Evolutionary conservation across 2,888 invertebrate genomes (phyloP).

Genomic region (Blomia tropicalis): DNA sequence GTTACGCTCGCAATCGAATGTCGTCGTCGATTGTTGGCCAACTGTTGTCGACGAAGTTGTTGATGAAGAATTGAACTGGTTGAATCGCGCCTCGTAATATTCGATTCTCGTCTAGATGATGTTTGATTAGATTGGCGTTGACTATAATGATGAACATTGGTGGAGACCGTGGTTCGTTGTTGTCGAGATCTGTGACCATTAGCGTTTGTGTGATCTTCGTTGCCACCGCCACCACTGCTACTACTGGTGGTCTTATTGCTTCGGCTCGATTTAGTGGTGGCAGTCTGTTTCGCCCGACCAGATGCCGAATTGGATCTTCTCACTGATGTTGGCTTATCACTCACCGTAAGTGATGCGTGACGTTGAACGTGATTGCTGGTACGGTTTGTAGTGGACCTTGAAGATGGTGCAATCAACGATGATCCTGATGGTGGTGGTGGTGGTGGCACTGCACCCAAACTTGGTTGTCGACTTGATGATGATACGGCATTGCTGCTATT

Average conservation of each 20-base stretch:
- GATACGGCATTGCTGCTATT: too few species aligned
- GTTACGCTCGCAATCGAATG: conserved; percentile 8
- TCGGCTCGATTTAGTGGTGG: background rate
- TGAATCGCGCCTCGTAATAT: background rate
- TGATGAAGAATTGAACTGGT: background rate
- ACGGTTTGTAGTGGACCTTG: background rate
- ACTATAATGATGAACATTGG: background rate
- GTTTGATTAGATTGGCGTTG: background rate
- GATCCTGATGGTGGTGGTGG: background rate
- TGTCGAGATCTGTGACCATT: background rate
- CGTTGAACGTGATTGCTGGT: conserved; percentile 4
- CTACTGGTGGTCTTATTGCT: background rate
- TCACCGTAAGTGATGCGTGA: background rate
- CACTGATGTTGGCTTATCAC: background rate
- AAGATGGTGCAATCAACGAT: background rate
- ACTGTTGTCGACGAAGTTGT: background rate
- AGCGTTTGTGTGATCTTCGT: background rate
- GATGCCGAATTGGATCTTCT: background rate
- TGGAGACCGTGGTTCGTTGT: background rate
- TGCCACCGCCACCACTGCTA: background rate
- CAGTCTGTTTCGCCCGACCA: background rate
- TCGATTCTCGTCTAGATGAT: conserved; percentile 6
- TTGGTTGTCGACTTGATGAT: background rate
- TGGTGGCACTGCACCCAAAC: background rate
- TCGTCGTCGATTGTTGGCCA: conserved; percentile 1